Evolutionary conservation across 2,797 vertebrate species (phyloP).

Genomic region (Poeciliopsis presidionis): DNA sequence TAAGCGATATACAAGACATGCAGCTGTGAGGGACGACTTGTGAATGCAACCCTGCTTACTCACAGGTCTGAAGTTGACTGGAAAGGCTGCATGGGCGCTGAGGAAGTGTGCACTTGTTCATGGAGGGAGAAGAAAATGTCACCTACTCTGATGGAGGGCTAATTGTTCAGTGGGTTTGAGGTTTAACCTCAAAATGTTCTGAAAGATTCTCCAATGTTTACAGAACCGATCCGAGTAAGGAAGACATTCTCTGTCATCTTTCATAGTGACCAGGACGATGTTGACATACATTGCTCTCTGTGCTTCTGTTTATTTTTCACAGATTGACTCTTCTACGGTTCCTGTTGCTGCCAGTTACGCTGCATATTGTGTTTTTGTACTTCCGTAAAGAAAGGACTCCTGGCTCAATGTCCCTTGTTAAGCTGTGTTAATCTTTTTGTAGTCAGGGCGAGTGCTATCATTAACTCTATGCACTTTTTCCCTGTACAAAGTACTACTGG

Average conservation of each 20-base stretch:
- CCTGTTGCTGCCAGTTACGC: background rate
- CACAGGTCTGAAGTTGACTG: background rate
- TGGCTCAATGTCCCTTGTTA: background rate
- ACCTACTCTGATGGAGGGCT: background rate
- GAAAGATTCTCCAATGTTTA: background rate
- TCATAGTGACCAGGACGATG: background rate
- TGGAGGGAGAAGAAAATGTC: background rate
- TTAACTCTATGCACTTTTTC: background rate
- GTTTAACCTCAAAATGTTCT: background rate
- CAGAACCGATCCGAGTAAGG: background rate
- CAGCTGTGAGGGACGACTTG: conserved; percentile 2
- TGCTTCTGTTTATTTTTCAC: background rate
- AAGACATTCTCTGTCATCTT: background rate
- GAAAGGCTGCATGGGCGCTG: background rate
- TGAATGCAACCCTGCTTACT: background rate
- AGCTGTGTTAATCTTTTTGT: background rate
- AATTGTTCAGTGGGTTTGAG: background rate
- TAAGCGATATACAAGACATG: conserved; percentile 19
- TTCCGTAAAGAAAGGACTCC: too few species aligned
- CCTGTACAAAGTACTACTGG: background rate
- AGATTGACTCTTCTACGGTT: too few species aligned
- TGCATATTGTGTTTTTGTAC: background rate
- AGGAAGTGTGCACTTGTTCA: background rate
- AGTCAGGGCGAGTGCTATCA: background rate
- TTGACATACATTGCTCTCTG: background rate